These are phyloP conservation scores for Dinoponera quadriceps DNA, from an alignment of 1,140 invertebrate genomes.

Conservation along the genomic window DNA sequence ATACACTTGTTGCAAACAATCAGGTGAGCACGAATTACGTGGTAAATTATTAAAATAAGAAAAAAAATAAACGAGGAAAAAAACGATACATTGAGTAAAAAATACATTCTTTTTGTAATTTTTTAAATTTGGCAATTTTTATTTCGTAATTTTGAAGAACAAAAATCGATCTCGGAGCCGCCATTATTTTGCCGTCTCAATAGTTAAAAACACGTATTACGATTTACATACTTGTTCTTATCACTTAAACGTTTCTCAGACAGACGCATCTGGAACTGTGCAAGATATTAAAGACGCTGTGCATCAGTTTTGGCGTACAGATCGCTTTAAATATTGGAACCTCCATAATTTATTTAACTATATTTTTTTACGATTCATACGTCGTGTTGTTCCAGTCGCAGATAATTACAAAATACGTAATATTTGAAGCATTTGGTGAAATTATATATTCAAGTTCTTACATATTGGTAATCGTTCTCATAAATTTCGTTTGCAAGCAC, in stretches of 20 bases:
- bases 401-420: too few relatives aligned
- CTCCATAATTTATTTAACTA: neutral
- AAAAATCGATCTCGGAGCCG: neutral
- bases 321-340: neutral
- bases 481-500: conserved; percentile 17
- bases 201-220: neutral
- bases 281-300: conserved; percentile 30
- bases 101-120: neutral
- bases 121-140: neutral
- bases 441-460: fast-evolving
- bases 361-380: conserved; percentile 21
- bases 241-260: conserved; percentile 37
- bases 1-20: conserved; percentile 27
- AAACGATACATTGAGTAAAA: neutral
- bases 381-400: conserved; percentile 37
- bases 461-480: neutral
- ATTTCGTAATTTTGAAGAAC: neutral
- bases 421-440: too few relatives aligned
- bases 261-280: conserved; percentile 63
- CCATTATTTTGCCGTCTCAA: neutral
- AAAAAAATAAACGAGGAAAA: conserved; percentile 16
- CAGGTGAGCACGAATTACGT: conserved; percentile 5
- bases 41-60: too few relatives aligned
- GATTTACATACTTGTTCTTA: neutral
- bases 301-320: conserved; percentile 24